Conservation (phyloP, 2,797 vertebrate species). For the Urophycis tenuis region DNA sequence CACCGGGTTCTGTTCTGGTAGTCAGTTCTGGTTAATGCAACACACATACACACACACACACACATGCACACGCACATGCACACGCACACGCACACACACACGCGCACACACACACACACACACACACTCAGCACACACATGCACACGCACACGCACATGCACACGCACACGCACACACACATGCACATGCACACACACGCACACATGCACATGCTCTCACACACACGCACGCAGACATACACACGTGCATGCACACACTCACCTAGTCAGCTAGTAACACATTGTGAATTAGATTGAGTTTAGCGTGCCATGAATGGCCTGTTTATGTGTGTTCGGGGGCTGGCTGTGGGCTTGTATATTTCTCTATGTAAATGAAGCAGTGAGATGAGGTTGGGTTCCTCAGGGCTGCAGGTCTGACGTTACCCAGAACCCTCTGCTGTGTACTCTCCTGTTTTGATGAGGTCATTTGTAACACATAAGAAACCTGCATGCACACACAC, state of each 20-base stretch:
- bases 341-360: conserved; percentile 61
- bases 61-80: too few relatives aligned
- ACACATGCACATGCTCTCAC: too few relatives aligned
- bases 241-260: conserved; percentile 5
- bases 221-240: too few relatives aligned
- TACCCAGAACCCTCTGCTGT: conserved; percentile 50
- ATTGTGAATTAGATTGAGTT: conserved; percentile 54
- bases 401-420: conserved; percentile 40
- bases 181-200: too few relatives aligned
- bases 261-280: conserved; percentile 15
- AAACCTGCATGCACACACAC: conserved; percentile 11
- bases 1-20: too few relatives aligned
- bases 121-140: too few relatives aligned
- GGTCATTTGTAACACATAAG: conserved; percentile 45
- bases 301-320: conserved; percentile 52
- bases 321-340: conserved; percentile 55
- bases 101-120: too few relatives aligned
- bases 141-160: too few relatives aligned
- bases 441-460: conserved; percentile 48
- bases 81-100: too few relatives aligned
- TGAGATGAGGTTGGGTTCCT: conserved; percentile 31
- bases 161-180: too few relatives aligned
- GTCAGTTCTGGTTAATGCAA: neutral
- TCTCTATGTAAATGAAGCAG: conserved; percentile 64
- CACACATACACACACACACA: too few relatives aligned